These are phyloP conservation scores for Meloe dianella DNA, from an alignment of 2,888 invertebrate genomes.

Conservation along the genomic window DNA sequence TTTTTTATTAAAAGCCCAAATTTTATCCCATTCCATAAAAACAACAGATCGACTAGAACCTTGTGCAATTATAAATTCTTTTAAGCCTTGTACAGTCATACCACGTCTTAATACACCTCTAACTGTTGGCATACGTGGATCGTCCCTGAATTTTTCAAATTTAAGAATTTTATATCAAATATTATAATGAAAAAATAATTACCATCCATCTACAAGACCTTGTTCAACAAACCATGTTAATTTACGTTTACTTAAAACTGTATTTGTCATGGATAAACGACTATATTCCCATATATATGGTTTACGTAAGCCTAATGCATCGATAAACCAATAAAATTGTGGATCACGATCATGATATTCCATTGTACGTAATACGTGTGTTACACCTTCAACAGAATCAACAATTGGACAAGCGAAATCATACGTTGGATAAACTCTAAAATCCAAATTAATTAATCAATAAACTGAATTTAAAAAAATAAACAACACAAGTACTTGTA, in stretches of 20 bases:
- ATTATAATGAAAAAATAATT: slow-evolving; percentile 25
- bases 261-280: slow-evolving; percentile 96
- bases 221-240: slow-evolving; percentile 97
- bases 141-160: slow-evolving; percentile 72
- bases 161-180: slow-evolving; percentile 1
- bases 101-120: slow-evolving; percentile 94
- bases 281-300: slow-evolving; percentile 97
- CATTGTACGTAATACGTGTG: slow-evolving; percentile 96
- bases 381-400: slow-evolving; percentile 95
- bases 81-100: slow-evolving; percentile 96
- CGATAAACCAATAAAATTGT: slow-evolving; percentile 97
- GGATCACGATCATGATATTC: slow-evolving; percentile 98
- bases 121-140: slow-evolving; percentile 98
- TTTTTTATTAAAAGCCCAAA: slow-evolving; percentile 99
- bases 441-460: slow-evolving; percentile 15
- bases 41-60: slow-evolving; percentile 97
- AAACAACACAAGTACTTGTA: slow-evolving; percentile 76
- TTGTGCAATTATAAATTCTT: slow-evolving; percentile 97
- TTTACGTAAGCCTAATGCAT: slow-evolving; percentile 82
- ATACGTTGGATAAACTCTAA: slow-evolving; percentile 97
- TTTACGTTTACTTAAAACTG: slow-evolving; percentile 96
- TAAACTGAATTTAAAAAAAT: slow-evolving; percentile 18
- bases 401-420: slow-evolving; percentile 99
- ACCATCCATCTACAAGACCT: slow-evolving; percentile 96
- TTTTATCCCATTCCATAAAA: slow-evolving; percentile 99